phyloP scores from a whole-genome alignment of 2,888 invertebrate genomes.

The Scaeva pyrastri region DNA sequence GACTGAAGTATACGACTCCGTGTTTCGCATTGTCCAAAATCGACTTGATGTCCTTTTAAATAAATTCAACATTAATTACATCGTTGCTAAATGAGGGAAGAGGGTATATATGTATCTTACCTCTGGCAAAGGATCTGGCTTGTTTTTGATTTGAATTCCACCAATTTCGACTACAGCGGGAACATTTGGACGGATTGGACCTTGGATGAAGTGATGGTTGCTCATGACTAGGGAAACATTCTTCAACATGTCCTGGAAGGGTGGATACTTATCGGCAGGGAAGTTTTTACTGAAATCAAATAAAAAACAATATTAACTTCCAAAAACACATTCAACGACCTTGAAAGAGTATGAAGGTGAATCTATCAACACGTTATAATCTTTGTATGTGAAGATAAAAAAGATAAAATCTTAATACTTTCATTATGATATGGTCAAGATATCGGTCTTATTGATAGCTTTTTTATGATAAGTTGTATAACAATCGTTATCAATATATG shows the following conservation, averaged over 20 bases:
- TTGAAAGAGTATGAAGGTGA: too few relatives aligned
- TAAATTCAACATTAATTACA: background rate
- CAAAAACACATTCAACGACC: too few relatives aligned
- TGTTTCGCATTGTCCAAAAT: conserved; percentile 81
- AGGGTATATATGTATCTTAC: conserved; percentile 42
- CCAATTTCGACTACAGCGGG: conserved; percentile 80
- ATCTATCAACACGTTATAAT: too few relatives aligned
- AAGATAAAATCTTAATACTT: too few relatives aligned
- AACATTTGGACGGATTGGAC: conserved; percentile 78
- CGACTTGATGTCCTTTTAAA: conserved; percentile 76
- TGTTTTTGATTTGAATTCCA: conserved; percentile 79
- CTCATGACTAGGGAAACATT: conserved; percentile 79
- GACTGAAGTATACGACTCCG: conserved; percentile 83
- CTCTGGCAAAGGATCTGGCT: conserved; percentile 78
- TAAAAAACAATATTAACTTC: too few relatives aligned
- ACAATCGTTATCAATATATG: too few relatives aligned
- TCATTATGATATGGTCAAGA: too few relatives aligned
- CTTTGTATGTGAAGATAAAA: too few relatives aligned
- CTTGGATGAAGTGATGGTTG: conserved; percentile 79
- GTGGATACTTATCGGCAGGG: conserved; percentile 78
- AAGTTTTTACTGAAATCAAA: conserved; percentile 77
- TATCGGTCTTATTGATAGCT: too few relatives aligned
- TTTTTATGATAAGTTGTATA: too few relatives aligned
- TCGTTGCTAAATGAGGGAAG: background rate
- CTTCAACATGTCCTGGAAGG: conserved; percentile 77